Conservation (phyloP, 1,140 invertebrate species). For the Ectropis grisescens region DNA sequence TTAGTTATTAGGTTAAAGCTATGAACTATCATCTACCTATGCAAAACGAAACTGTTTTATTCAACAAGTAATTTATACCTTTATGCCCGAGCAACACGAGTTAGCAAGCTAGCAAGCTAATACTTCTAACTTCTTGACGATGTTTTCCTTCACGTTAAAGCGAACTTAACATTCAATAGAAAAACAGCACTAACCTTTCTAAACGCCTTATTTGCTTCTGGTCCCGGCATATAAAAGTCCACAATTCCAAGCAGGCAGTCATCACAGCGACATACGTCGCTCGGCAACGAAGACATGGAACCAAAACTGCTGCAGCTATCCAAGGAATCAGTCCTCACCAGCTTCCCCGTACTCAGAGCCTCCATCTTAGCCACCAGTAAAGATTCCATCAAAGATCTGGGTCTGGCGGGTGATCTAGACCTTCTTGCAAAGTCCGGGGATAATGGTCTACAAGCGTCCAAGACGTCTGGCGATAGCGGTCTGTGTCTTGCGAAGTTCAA, state of each 20-base stretch:
- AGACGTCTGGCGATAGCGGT: constrained; percentile 21
- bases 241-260: constrained; percentile 86
- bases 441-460: constrained; percentile 18
- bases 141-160: too few species aligned
- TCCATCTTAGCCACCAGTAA: constrained; percentile 84
- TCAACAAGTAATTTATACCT: too few species aligned
- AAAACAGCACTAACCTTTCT: constrained; percentile 81
- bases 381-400: constrained; percentile 82
- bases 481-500: constrained; percentile 20
- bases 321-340: constrained; percentile 81
- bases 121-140: too few species aligned
- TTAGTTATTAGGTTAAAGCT: too few species aligned
- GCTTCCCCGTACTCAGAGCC: constrained; percentile 59
- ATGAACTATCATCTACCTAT: too few species aligned
- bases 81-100: too few species aligned
- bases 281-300: constrained; percentile 75
- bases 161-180: too few species aligned
- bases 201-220: constrained; percentile 64
- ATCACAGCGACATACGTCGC: constrained; percentile 84
- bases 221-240: constrained; percentile 78
- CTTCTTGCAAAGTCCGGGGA: constrained; percentile 51
- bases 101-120: too few species aligned
- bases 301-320: constrained; percentile 83
- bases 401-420: constrained; percentile 64
- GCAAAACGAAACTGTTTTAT: too few species aligned